These are phyloP conservation scores for Porites evermanni DNA, from an alignment of 92 coral and sea anemone genomes.

Conservation along the genomic window DNA sequence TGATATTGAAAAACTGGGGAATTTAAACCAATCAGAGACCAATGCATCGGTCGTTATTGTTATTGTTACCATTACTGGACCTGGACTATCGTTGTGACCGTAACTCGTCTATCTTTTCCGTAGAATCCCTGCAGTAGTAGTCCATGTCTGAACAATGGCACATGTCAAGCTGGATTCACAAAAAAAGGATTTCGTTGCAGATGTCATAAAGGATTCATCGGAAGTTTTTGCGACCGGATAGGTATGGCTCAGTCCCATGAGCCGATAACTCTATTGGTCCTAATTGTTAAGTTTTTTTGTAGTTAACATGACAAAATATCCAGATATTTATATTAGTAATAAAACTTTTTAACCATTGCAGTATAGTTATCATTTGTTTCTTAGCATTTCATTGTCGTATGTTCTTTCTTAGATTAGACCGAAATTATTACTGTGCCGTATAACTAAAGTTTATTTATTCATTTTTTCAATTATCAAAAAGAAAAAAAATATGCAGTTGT, in stretches of 20 bases:
- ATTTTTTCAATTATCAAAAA: too few species aligned
- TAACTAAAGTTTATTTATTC: too few species aligned
- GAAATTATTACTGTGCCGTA: too few species aligned
- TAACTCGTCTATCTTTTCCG: background rate
- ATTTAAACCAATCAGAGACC: too few species aligned
- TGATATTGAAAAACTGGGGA: too few species aligned
- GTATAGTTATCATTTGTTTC: too few species aligned
- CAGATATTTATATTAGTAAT: too few species aligned
- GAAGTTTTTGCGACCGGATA: background rate
- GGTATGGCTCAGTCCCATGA: background rate
- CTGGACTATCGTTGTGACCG: background rate
- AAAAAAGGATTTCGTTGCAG: slow-evolving; percentile 28
- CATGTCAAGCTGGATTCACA: slow-evolving; percentile 39
- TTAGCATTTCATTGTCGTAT: too few species aligned
- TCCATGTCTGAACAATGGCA: slow-evolving; percentile 5
- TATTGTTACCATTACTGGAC: background rate
- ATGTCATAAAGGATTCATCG: background rate
- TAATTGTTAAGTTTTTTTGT: background rate
- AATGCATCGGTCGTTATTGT: background rate
- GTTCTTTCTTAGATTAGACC: too few species aligned
- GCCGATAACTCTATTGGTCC: background rate
- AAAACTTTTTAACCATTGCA: too few species aligned
- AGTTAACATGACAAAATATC: too few species aligned
- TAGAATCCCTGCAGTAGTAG: slow-evolving; percentile 11
- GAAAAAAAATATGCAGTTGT: too few species aligned